Base-by-base conservation (phyloP, 1,140 invertebrate species). In the Nylanderia fulva region DNA sequence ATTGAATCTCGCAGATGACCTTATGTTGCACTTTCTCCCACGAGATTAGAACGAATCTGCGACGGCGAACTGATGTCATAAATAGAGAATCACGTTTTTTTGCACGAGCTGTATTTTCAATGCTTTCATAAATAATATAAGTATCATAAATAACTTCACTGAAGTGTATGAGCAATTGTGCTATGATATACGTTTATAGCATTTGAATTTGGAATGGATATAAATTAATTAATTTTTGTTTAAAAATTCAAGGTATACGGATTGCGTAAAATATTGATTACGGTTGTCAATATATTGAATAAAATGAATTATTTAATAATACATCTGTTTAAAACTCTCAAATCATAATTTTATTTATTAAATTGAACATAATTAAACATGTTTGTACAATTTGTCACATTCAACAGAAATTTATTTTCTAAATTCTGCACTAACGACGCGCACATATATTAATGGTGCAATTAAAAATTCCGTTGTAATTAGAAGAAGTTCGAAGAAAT, bases 11-110 rank as follows among this genome's bases (percentile, higher is more conserved):
- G 58, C 29, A 18, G 18, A 8, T 85, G 58, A 71, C 11, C 5
- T 33, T 36, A 21, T 27, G 33, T 82, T 71, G 24, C 68, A 82
- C 66, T 82, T 82, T 71, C 66, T 82, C 66, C 8, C 66, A n/a
- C 33, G 36, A 60, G 18, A 82, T 58, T 58, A 39, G 33, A n/a
- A 29, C 4, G 68, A 60, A 71, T 58, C 21, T 21, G 45, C 15
- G 27, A 29, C 66, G 24, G 45, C 9, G 5, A 56, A 24, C 33
- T 9, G 33, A 24, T 36, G 58, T 27, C 3, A n/a, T 24, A 3
- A 39, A 39, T 58, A 52, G 18, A 21, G 6, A 79, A 68, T 68
- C 33, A 54, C 27, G 9, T 24, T 27, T 36, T 13, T 36, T 36
- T 64, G 27, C 33, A 48, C n/a, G 15, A 11, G 36, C 33, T 18